Evolutionary conservation across 2,888 invertebrate genomes (phyloP).

Genomic region (Sylvicola fuscatus): DNA sequence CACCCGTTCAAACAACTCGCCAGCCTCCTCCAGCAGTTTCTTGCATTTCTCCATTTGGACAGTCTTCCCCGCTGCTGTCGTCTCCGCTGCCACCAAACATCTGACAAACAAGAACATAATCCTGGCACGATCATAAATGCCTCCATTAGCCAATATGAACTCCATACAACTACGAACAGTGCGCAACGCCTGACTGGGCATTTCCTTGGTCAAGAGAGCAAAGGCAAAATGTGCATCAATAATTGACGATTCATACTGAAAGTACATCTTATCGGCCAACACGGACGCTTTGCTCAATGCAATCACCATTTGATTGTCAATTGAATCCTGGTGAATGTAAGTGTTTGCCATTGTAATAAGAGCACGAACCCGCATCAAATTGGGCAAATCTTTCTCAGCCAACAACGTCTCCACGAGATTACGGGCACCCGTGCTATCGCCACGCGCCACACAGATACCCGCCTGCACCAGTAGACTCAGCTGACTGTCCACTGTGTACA

Average conservation of each 20-base stretch:
- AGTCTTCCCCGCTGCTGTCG: slow-evolving; percentile 27
- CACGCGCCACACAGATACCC: slow-evolving; percentile 20
- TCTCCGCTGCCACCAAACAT: slow-evolving; percentile 49
- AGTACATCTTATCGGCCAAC: slow-evolving; percentile 48
- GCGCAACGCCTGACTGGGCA: slow-evolving; percentile 53
- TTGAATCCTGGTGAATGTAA: slow-evolving; percentile 25
- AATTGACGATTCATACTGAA: slow-evolving; percentile 54
- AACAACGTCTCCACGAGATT: slow-evolving; percentile 17
- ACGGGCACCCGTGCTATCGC: slow-evolving; percentile 22
- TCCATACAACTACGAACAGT: slow-evolving; percentile 49
- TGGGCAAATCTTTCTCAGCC: slow-evolving; percentile 22
- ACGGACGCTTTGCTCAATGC: slow-evolving; percentile 51
- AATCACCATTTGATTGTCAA: slow-evolving; percentile 31
- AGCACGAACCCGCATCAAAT: slow-evolving; percentile 33
- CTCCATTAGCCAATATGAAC: slow-evolving; percentile 58
- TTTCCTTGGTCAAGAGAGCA: slow-evolving; percentile 50
- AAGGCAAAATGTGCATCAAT: slow-evolving; percentile 63
- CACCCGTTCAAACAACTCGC: slow-evolving; percentile 46
- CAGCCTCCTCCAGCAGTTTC: slow-evolving; percentile 41
- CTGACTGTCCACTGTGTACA: slow-evolving; percentile 43
- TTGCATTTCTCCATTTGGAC: slow-evolving; percentile 20
- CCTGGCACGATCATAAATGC: slow-evolving; percentile 59
- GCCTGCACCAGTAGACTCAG: slow-evolving; percentile 37
- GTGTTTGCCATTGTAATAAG: slow-evolving; percentile 49
- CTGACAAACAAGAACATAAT: slow-evolving; percentile 55